A percentile compares a stretch with the other conserved stretches of the same genome.
Evolutionary conservation across 2,888 invertebrate species (phyloP).

Genomic region (Pammene fasciana): DNA sequence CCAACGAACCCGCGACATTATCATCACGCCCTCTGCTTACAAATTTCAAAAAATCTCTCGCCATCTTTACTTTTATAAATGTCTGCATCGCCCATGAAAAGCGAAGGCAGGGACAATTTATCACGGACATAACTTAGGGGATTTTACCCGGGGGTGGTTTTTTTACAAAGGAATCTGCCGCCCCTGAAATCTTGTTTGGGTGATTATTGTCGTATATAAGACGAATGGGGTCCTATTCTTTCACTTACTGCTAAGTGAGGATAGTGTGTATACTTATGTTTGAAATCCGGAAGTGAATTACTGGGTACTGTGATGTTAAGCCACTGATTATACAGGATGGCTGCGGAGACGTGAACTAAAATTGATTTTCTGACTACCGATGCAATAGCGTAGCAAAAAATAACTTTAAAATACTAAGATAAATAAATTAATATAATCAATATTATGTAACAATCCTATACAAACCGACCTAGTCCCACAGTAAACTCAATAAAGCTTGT

Average conservation of each 20-base stretch:
- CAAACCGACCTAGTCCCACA: no score
- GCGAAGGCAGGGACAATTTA: conserved; percentile 34
- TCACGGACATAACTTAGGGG: conserved; percentile 41
- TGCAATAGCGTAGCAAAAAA: no score
- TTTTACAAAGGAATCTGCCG: conserved; percentile 31
- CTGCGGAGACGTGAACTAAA: no score
- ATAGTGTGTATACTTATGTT: conserved; percentile 1
- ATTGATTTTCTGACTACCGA: no score
- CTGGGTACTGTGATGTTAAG: not conserved
- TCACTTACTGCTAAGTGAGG: conserved; percentile 36
- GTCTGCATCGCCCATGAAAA: conserved; percentile 31
- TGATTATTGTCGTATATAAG: conserved; percentile 32
- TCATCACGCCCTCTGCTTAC: conserved; percentile 19
- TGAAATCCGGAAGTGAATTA: conserved; percentile 12
- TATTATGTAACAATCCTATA: no score
- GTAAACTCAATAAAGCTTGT: no score
- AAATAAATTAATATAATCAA: no score
- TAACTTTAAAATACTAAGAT: no score
- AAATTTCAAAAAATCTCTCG: conserved; percentile 31
- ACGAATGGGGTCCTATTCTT: conserved; percentile 38
- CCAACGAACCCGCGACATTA: conserved; percentile 16
- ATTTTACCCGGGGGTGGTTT: conserved; percentile 33
- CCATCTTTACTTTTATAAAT: conserved; percentile 31
- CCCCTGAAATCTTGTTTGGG: conserved; percentile 39
- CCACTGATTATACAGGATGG: no score